Conservation (phyloP, 2,113 vertebrate species). For the Cynoglossus semilaevis region DNA sequence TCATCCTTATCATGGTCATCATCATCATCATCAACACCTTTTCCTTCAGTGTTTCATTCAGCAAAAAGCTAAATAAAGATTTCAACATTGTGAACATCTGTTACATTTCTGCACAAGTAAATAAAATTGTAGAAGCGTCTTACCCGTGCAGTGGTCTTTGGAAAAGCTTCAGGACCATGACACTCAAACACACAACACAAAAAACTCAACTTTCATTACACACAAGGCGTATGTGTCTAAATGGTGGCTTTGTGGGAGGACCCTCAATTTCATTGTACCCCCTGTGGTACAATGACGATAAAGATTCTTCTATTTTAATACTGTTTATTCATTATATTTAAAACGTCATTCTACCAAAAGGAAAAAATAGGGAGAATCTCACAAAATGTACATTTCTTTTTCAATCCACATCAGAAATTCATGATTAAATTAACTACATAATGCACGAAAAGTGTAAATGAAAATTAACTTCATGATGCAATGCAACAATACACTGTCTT, state of each 20-base stretch:
- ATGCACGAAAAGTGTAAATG: too few relatives aligned
- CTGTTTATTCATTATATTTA: too few relatives aligned
- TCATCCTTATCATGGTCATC: conserved; percentile 9
- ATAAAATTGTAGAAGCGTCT: conserved; percentile 80
- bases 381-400: too few relatives aligned
- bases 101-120: conserved; percentile 73
- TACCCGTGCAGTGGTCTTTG: conserved; percentile 75
- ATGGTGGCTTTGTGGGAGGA: too few relatives aligned
- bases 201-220: conserved; percentile 52
- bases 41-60: conserved; percentile 50
- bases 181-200: conserved; percentile 46
- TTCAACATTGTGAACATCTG: conserved; percentile 58
- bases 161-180: conserved; percentile 48
- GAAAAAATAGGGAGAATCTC: too few relatives aligned
- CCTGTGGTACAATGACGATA: too few relatives aligned
- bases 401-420: too few relatives aligned
- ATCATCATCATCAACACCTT: conserved; percentile 60
- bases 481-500: not conserved
- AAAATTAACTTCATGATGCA: not conserved
- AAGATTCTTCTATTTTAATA: too few relatives aligned
- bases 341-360: too few relatives aligned
- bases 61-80: conserved; percentile 51
- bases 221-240: conserved; percentile 50
- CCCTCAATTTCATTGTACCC: too few relatives aligned
- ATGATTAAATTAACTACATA: too few relatives aligned